These are phyloP conservation scores for Poecile atricapillus DNA, from an alignment of 2,113 vertebrate genomes.

Conservation along the genomic window DNA sequence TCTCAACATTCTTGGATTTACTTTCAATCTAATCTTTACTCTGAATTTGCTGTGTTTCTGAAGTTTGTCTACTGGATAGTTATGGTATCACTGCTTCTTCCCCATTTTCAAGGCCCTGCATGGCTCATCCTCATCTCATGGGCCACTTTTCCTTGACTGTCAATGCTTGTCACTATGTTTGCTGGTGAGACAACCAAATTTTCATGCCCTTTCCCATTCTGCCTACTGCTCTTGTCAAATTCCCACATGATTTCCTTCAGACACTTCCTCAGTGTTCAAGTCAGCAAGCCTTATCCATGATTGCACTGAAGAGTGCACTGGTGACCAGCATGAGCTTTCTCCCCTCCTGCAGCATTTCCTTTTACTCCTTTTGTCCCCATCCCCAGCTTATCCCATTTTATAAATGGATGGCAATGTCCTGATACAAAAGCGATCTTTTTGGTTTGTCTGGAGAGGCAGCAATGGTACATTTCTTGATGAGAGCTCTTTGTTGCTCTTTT, in stretches of 20 bases:
- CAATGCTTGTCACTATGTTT: rapidly evolving
- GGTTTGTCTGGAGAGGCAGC: background rate
- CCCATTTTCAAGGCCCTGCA: background rate
- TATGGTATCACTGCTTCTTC: background rate
- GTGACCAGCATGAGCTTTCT: background rate
- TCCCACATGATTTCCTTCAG: background rate
- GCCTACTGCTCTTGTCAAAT: background rate
- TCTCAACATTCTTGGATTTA: background rate
- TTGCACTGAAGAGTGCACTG: background rate
- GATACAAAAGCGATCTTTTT: background rate
- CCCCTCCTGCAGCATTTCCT: background rate
- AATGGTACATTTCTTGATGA: background rate
- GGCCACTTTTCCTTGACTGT: background rate
- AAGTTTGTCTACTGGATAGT: background rate
- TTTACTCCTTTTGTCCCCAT: background rate
- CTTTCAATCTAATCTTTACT: background rate
- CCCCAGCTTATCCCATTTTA: background rate
- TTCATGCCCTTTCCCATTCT: background rate
- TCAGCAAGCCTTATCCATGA: background rate
- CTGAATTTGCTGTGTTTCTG: background rate
- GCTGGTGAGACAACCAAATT: background rate
- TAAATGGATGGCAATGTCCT: background rate
- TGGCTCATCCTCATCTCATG: background rate
- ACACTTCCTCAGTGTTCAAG: background rate
- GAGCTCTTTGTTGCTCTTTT: background rate